Base-by-base conservation (phyloP, 2,113 vertebrate species). In the Amblyornis subalaris region DNA sequence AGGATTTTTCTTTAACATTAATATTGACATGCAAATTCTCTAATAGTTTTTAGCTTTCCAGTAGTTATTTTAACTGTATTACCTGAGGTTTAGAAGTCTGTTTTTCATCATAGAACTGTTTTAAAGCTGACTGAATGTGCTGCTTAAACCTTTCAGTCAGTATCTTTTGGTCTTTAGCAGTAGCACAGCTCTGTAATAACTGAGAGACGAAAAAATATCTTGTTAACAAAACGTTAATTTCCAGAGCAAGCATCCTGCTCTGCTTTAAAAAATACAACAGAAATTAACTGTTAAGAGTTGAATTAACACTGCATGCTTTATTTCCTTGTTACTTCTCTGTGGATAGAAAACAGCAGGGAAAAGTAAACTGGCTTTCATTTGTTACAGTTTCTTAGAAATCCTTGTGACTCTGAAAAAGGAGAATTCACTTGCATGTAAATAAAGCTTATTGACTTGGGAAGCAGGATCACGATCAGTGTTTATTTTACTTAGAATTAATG, bases 361-460 rank as follows among this genome's bases (percentile, higher is more conserved):
- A 90, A 85, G 33, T 44, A 72, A 42, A 36, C 31, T 60, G 57
- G 28, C 42, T 91, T 85, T 73, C 60, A 62, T 83, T 88, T 69
- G 14, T 75, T 89, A 61, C 15, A 61, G 47, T 47, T 88, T 95
- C 85, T 74, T 85, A 94, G 77, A 85, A 91, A 78, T 91, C 50
- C 42, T 40, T 65, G 42, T 76, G 89, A 85, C 74, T 91, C 51
- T 88, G 81, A 82, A 85, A 92, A 91, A 70, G 50, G 53, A 61
- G 50, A 94, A 92, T 88, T 93, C 77, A 76, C 87, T 87, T 85
- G 54, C 33, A 55, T 60, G 40, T 65, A 79, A 88, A 81, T 93
- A 84, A 82, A 82, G 40, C 28, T 31, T 62, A 40, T 47, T 93
- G 82, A 80, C 82, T 80, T 82, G 55, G 66, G 86, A 88, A 88